These are phyloP conservation scores for Tetheella fluctuosa DNA, from an alignment of 2,888 invertebrate genomes.

Conservation along the genomic window DNA sequence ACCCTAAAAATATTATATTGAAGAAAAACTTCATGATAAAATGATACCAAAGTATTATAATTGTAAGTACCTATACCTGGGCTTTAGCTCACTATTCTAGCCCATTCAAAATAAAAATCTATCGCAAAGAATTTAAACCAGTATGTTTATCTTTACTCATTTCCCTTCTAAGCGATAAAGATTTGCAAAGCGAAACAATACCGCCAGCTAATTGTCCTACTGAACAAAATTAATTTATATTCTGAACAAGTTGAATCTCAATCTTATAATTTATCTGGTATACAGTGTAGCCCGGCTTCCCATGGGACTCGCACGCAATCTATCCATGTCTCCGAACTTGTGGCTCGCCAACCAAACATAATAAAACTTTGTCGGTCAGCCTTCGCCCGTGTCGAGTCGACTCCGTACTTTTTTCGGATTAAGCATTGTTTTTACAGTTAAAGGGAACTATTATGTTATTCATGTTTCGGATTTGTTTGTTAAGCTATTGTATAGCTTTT, in stretches of 20 bases:
- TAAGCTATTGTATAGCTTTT: no score
- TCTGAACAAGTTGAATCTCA: not conserved
- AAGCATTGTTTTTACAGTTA: not conserved
- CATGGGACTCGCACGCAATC: conserved; percentile 8
- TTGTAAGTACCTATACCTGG: no score
- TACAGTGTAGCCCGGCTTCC: not conserved
- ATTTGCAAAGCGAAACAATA: not conserved
- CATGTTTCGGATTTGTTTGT: no score
- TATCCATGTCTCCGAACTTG: conserved; percentile 16
- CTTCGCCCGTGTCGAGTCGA: not conserved
- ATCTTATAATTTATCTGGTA: not conserved
- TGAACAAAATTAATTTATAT: not conserved
- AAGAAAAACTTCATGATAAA: no score
- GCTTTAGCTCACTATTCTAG: no score
- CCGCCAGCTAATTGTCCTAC: not conserved
- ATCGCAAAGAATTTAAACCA: no score
- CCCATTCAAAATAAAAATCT: no score
- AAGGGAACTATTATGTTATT: not conserved
- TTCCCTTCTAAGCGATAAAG: not conserved
- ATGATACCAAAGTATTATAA: no score
- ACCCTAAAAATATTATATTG: no score
- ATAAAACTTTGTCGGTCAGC: not conserved
- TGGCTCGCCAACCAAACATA: conserved; percentile 9
- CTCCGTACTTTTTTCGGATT: not conserved
- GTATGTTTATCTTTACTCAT: no score